Conservation (phyloP, 2,113 vertebrate genomes). For the Urocolius indicus region DNA sequence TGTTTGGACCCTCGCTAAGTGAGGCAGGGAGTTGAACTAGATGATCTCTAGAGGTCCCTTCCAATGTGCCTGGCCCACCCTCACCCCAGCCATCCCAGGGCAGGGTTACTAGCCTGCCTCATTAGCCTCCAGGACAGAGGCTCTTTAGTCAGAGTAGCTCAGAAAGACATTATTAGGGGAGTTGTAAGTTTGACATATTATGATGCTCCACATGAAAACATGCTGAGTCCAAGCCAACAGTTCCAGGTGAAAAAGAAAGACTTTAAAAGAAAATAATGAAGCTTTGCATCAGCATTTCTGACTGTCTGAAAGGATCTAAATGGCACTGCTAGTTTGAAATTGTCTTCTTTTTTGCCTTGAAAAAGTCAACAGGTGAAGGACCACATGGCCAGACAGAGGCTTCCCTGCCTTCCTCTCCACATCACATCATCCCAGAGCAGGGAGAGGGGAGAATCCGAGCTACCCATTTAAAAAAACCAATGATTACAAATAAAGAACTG, state of each 20-base stretch:
- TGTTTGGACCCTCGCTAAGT: neutral
- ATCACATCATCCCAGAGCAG: neutral
- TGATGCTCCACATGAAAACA: neutral
- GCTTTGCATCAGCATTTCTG: neutral
- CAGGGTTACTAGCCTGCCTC: rapidly evolving
- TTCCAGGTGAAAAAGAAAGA: neutral
- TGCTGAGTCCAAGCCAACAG: neutral
- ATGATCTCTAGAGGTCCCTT: too few species aligned
- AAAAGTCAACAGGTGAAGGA: neutral
- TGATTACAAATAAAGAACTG: neutral
- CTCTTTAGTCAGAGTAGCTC: neutral
- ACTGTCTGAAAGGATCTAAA: neutral
- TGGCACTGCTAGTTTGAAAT: neutral
- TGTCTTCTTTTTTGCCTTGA: neutral
- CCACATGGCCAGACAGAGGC: neutral
- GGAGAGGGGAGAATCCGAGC: neutral
- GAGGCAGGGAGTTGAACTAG: too few species aligned
- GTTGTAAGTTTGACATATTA: neutral
- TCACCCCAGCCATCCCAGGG: neutral
- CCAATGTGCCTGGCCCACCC: neutral
- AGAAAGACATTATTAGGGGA: neutral
- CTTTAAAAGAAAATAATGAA: neutral
- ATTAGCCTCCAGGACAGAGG: neutral
- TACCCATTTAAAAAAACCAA: neutral
- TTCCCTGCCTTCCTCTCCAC: neutral